These are phyloP conservation scores for Torymus texanus DNA, from an alignment of 2,888 invertebrate genomes.

Conservation along the genomic window DNA sequence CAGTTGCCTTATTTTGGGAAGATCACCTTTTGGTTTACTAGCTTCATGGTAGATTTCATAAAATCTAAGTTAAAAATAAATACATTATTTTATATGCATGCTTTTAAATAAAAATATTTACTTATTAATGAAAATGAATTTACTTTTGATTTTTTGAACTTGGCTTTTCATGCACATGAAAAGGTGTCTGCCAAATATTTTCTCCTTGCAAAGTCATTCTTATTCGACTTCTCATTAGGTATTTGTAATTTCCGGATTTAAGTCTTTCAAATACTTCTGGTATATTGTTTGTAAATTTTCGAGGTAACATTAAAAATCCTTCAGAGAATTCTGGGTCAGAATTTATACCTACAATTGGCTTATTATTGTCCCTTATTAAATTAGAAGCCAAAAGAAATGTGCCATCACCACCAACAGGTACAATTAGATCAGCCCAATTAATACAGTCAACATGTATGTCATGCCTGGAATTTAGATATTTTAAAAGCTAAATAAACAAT, in stretches of 20 bases:
- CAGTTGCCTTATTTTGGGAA: conserved; percentile 76
- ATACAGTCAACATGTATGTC: conserved; percentile 83
- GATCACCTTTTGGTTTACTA: conserved; percentile 40
- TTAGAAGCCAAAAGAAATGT: conserved; percentile 96
- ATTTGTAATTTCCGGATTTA: conserved; percentile 85
- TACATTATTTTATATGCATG: conserved; percentile 7
- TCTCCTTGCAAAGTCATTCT: conserved; percentile 88
- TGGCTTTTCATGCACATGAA: conserved; percentile 82
- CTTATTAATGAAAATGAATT: neutral
- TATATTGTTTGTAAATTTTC: conserved; percentile 88
- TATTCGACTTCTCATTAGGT: conserved; percentile 92
- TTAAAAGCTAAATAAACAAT: conserved; percentile 57
- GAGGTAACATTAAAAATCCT: conserved; percentile 93
- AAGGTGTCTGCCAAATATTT: conserved; percentile 79
- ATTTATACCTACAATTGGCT: conserved; percentile 98
- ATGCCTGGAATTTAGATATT: conserved; percentile 71
- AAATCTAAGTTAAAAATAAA: conserved; percentile 47
- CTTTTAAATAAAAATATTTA: conserved; percentile 3
- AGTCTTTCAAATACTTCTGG: conserved; percentile 87
- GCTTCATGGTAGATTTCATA: conserved; percentile 43
- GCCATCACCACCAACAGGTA: conserved; percentile 96
- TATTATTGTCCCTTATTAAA: conserved; percentile 83
- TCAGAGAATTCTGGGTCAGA: conserved; percentile 96
- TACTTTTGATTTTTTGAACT: conserved; percentile 27
- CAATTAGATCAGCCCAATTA: conserved; percentile 92